Conservation (phyloP, 2,888 invertebrate species). For the Amblyjoppa proteus region DNA sequence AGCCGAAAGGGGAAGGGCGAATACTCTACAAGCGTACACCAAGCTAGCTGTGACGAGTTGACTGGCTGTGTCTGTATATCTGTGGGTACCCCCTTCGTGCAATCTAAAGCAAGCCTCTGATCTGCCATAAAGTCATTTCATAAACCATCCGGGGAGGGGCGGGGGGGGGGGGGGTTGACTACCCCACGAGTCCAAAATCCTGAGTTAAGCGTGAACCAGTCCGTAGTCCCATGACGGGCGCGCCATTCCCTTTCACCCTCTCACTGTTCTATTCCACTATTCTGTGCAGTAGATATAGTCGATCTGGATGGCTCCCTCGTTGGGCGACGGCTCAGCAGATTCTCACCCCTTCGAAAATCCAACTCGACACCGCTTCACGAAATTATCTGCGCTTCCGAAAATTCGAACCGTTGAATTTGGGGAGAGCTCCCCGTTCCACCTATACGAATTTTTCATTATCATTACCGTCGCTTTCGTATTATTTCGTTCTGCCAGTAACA, state of each 20-base stretch:
- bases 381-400: slow-evolving; percentile 63
- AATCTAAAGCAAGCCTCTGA: slow-evolving; percentile 84
- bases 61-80: slow-evolving; percentile 51
- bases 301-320: slow-evolving; percentile 32
- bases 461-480: not conserved
- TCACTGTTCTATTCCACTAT: slow-evolving; percentile 27
- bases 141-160: slow-evolving; percentile 82
- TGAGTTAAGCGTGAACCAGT: slow-evolving; percentile 77
- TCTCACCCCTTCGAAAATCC: slow-evolving; percentile 66
- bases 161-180: slow-evolving; percentile 78
- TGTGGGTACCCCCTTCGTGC: slow-evolving; percentile 76
- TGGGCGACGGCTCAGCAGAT: slow-evolving; percentile 55
- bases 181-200: slow-evolving; percentile 80
- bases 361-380: slow-evolving; percentile 45
- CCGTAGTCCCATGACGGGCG: slow-evolving; percentile 69
- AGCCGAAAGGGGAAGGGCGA: slow-evolving; percentile 32
- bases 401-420: slow-evolving; percentile 15
- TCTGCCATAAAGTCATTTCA: slow-evolving; percentile 85
- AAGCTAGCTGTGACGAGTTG: slow-evolving; percentile 55
- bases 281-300: slow-evolving; percentile 45
- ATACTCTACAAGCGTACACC: slow-evolving; percentile 13
- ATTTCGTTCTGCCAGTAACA: slow-evolving; percentile 19
- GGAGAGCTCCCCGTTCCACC: not conserved
- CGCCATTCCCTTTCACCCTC: slow-evolving; percentile 66
- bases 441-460: slow-evolving; percentile 17